These are phyloP conservation scores for Potorous gilbertii DNA, from an alignment of 2,797 vertebrate genomes.

Conservation along the genomic window DNA sequence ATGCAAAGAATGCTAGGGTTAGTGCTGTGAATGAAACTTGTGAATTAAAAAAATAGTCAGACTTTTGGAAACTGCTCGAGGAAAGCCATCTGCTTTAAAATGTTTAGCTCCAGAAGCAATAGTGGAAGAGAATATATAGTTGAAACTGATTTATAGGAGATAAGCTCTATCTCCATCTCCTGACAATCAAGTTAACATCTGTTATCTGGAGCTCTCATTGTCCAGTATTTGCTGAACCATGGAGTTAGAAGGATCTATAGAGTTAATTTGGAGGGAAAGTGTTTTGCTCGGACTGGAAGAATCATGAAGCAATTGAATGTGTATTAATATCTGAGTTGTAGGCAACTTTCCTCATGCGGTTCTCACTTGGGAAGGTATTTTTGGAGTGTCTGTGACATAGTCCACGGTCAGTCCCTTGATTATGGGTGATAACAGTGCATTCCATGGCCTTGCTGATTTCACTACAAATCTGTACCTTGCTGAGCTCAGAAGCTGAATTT, in stretches of 20 bases:
- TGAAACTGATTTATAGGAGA: not conserved
- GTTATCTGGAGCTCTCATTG: not conserved
- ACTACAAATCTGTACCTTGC: not conserved
- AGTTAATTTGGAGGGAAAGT: not conserved
- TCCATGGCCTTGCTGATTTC: conserved; percentile 31
- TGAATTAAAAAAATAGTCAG: not conserved
- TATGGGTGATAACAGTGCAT: not conserved
- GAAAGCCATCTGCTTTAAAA: not conserved
- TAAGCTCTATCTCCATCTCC: not conserved
- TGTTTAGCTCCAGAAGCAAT: not conserved
- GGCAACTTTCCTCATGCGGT: not conserved
- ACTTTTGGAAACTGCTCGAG: not conserved
- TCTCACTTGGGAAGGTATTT: not conserved
- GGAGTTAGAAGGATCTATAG: not conserved
- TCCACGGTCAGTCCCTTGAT: not conserved
- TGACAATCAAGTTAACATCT: not conserved
- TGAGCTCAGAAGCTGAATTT: conserved; percentile 19
- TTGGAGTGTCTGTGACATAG: not conserved
- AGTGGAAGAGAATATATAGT: not conserved
- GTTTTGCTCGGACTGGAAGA: not conserved
- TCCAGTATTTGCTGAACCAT: not conserved
- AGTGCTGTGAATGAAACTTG: not conserved
- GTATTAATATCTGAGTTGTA: not conserved
- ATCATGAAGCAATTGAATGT: not conserved
- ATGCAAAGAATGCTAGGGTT: not conserved